Conservation (phyloP, 2,113 vertebrate species). For the Sminthopsis crassicaudata region DNA sequence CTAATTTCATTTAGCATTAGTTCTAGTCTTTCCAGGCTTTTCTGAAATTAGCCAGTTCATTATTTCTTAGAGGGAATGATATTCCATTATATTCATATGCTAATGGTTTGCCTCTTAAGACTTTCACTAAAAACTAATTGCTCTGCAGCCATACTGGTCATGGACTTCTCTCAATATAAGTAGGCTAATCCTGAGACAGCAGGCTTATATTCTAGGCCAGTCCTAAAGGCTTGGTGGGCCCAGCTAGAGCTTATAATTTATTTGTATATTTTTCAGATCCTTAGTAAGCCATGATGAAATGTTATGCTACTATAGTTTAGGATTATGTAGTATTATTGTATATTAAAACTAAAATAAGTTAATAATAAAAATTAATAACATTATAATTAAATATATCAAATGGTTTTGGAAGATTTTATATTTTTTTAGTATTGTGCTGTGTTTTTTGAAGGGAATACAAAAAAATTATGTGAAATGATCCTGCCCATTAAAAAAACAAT, state of each 20-base stretch:
- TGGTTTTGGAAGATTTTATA: neutral
- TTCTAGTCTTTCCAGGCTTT: too few species aligned
- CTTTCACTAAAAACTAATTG: neutral
- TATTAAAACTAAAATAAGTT: neutral
- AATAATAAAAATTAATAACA: too few species aligned
- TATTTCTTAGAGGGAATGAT: too few species aligned
- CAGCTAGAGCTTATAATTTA: neutral
- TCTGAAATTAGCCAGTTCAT: too few species aligned
- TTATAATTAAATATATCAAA: too few species aligned
- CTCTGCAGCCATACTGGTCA: neutral
- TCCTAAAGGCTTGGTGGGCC: neutral
- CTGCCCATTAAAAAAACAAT: neutral
- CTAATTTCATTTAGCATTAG: too few species aligned
- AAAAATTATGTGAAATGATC: neutral
- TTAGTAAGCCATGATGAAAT: neutral
- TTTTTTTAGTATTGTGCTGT: too few species aligned
- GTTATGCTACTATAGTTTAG: neutral
- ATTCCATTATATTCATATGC: too few species aligned
- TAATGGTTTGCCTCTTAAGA: neutral
- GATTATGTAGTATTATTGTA: neutral
- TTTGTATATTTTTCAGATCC: neutral
- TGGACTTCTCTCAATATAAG: neutral
- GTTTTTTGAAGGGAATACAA: neutral
- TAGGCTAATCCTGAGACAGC: neutral
- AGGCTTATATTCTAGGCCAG: neutral